Base-by-base conservation (phyloP, 2,797 vertebrate species). In the Tenualosa thibaudeaui region DNA sequence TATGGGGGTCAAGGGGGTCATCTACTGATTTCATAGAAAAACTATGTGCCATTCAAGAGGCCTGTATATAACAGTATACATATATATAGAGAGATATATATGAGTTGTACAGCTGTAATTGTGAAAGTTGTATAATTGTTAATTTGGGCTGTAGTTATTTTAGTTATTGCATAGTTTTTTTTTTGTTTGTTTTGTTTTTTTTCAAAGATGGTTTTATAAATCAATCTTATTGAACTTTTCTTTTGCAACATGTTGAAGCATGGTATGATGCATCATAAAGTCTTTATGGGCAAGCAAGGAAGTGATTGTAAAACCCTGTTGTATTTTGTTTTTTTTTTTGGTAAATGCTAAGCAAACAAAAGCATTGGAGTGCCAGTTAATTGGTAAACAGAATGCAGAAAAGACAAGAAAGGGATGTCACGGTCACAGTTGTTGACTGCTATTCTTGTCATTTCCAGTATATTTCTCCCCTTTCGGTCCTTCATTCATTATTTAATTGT, bases 291-390 rank as follows among this genome's bases (percentile, higher is more conserved):
- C 40, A 90, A 83, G 86, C 53, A 84, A 91, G 87, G 84, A 92
- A 90, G 87, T 92, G 92, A 94, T 92, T 93, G 92, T 93, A 93
- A 92, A 85, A 88, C 87, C 50, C 8, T 46, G 56, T 88, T 90
- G 90, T 89, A 88, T 87, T 51, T 58, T 83, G 84, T 49, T 49
- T 49, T 49, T 84, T 84, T 50, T 82, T 65, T 49, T 60, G 40
- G 68, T 78, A 43, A 17, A 22, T 78, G 71, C 37, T 43, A 78
- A 78, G 40, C 71, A 46, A 78, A 78, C 71, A 62, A 62, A n/a
- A 62, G 58, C 58, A 78, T 43, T 78, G 40, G 22, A 19, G 37
- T 46, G 22, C 46, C 37, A 78, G 37, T 43, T 78, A 22, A 46
- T 46, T 46, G 68, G 71, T 78, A 46, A 78, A 78, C 6, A 22